Evolutionary conservation across 2,888 invertebrate species (phyloP).

Genomic region (Dugesia japonica): DNA sequence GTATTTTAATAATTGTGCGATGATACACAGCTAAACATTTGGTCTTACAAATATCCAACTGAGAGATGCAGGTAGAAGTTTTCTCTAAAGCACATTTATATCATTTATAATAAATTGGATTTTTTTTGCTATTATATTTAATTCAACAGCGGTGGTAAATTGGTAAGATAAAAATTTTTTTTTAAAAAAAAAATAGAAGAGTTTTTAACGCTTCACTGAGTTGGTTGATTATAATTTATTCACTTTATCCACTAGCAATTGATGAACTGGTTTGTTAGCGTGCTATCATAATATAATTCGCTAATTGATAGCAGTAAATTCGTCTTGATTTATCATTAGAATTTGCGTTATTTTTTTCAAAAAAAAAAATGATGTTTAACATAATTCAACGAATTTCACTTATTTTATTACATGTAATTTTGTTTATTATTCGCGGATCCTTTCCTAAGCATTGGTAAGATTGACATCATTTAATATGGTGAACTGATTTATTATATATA

Average conservation of each 20-base stretch:
- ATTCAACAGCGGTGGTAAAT: background rate
- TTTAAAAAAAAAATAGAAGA: background rate
- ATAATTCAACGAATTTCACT: background rate
- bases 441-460: conserved; percentile 2
- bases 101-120: background rate
- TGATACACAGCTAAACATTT: conserved; percentile 9
- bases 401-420: background rate
- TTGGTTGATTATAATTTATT: background rate
- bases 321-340: background rate
- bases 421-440: background rate
- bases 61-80: background rate
- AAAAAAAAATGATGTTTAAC: background rate
- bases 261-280: background rate
- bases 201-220: conserved; percentile 13
- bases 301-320: background rate
- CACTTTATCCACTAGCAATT: background rate
- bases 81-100: background rate
- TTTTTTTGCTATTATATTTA: background rate
- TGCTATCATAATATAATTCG: background rate
- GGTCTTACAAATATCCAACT: background rate
- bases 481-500: no score
- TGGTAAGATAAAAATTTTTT: background rate
- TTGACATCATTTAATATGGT: no score
- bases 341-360: background rate
- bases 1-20: background rate